Base-by-base conservation (phyloP, 2,888 invertebrate species). In the Esperia sulphurella region DNA sequence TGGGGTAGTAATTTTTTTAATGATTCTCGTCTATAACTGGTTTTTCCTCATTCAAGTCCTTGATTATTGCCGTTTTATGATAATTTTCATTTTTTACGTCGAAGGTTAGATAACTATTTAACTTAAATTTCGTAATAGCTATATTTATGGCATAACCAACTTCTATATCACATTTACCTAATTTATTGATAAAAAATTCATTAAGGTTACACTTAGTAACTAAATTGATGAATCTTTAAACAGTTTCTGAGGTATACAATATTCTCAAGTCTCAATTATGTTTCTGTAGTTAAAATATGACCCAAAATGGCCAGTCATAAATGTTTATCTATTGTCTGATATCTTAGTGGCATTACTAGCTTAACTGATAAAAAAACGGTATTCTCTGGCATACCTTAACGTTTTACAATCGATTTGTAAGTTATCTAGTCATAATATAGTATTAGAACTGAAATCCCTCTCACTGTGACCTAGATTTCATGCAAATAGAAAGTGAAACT, bases 41-140 rank as follows among this genome's bases (percentile, higher is more conserved):
- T 81, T 80, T 79, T 75, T 65, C 73, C 65, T 67, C 65, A 69
- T 59, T 55, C 54, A 50, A 55, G 79, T 75, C 79, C 78, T 80
- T 82, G 78, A 65, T 61, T 53, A 65, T 61, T 53, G 46, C 67
- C 63, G 60, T 58, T 50, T 64, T 68, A 76, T 69, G 68, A 59
- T 67, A 70, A 65, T 73, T 64, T 53, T 55, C 46, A 53, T 43
- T 45, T 35, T 54, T 50, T 52, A 43, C 43, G 52, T 50, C 14
- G 8, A 39, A 39, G 39, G 10, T 35, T 35, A 21, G 7, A 33
- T 33, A 2, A 33, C 33, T 33, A 14, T 14, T 13, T 39, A 8
- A 5, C 42, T 33, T 31, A 41, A 33, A 37, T 45, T 45, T 8
- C 12, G 8, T 13, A 9, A 37, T 41, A 33, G 8, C 9, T 10